Percentiles rank a stretch among this genome's conserved stretches.
These are phyloP conservation scores for Stenotaenia linearis DNA, from an alignment of 2,888 invertebrate genomes.

Conservation along the genomic window DNA sequence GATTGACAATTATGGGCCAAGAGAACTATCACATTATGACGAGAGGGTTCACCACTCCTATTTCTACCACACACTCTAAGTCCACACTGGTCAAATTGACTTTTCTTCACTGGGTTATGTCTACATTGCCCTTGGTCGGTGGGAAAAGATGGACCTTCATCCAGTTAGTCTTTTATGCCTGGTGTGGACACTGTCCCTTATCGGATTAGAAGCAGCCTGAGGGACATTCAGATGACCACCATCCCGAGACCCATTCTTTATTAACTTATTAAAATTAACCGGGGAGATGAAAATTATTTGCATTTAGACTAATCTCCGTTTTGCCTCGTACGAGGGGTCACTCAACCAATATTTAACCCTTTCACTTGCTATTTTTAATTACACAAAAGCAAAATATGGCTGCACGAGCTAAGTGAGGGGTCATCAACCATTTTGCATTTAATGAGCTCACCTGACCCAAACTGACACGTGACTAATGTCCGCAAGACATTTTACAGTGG, in stretches of 20 bases:
- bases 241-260: not conserved
- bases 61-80: not conserved
- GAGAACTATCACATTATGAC: not conserved
- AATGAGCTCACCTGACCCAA: not conserved
- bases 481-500: not conserved
- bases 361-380: slow-evolving; percentile 8
- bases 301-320: slow-evolving; percentile 32
- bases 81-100: not conserved
- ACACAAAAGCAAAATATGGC: not conserved
- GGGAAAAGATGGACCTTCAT: not conserved
- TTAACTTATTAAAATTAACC: slow-evolving; percentile 32
- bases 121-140: not conserved
- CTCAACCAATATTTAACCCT: slow-evolving; percentile 31
- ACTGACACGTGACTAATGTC: not conserved
- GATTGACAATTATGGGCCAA: slow-evolving; percentile 27
- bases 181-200: slow-evolving; percentile 8
- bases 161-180: not conserved
- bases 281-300: slow-evolving; percentile 29
- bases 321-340: not conserved
- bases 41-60: not conserved
- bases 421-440: not conserved
- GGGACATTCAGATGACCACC: not conserved
- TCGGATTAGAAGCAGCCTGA: not conserved
- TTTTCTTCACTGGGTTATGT: not conserved
- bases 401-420: not conserved